A percentile compares a stretch with the other conserved stretches of the same genome.
Evolutionary conservation across 1,140 invertebrate species (phyloP).

Genomic region (Drosophila yakuba): DNA sequence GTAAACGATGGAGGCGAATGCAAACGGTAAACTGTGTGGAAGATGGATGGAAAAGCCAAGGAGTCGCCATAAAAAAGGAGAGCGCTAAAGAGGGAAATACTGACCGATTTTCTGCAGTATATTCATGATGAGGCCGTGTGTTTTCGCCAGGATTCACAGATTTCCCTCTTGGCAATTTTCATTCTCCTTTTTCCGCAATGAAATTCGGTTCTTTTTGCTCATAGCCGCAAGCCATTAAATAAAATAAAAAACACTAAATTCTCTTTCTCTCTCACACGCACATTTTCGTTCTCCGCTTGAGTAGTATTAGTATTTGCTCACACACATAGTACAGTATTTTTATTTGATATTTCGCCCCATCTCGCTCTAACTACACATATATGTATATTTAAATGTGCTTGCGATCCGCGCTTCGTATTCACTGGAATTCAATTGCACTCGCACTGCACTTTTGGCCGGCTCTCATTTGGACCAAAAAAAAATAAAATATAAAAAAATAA

Average conservation of each 20-base stretch:
- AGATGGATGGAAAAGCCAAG: conserved; percentile 26
- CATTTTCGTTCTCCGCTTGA: conserved; percentile 4
- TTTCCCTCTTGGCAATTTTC: conserved; percentile 10
- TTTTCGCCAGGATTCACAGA: conserved; percentile 26
- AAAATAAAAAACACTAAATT: conserved; percentile 1
- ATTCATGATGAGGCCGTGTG: conserved; percentile 56
- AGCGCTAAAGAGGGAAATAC: conserved; percentile 36
- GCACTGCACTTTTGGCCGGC: conserved; percentile 11
- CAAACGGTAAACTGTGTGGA: conserved; percentile 35
- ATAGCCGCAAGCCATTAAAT: background rate
- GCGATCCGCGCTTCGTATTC: conserved; percentile 15
- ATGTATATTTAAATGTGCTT: conserved; percentile 14
- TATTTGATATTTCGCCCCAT: conserved; percentile 13
- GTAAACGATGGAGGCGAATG: conserved; percentile 16
- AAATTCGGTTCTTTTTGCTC: background rate
- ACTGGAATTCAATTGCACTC: conserved; percentile 7
- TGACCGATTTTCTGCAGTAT: conserved; percentile 70
- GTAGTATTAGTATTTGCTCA: conserved; percentile 16
- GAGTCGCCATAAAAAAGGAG: conserved; percentile 16
- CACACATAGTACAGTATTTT: conserved; percentile 20
- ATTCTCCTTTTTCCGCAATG: conserved; percentile 17
- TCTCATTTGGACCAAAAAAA: conserved; percentile 23
- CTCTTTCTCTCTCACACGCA: conserved; percentile 6
- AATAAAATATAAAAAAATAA: conserved; percentile 37
- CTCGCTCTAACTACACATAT: conserved; percentile 7